Conservation (phyloP, 53 echinoderm and acorn worm species). For the Astropecten irregularis region DNA sequence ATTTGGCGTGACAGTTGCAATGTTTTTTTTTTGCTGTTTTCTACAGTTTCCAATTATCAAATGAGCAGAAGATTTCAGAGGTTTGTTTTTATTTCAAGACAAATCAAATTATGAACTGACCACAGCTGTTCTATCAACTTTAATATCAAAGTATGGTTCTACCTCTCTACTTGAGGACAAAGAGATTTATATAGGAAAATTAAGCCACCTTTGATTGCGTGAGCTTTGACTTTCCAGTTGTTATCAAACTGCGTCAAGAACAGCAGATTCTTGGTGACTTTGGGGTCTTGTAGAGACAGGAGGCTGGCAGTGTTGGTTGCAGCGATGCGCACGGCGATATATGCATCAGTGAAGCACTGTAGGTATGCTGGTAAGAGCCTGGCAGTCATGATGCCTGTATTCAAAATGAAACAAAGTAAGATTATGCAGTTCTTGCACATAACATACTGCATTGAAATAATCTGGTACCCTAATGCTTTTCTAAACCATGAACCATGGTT, state of each 20-base stretch:
- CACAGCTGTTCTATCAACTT: too few species aligned
- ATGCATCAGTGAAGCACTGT: slow-evolving; percentile 88
- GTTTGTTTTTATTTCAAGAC: too few species aligned
- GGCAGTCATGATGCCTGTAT: slow-evolving; percentile 96
- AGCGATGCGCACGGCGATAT: slow-evolving; percentile 90
- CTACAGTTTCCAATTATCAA: too few species aligned
- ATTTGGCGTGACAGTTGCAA: too few species aligned
- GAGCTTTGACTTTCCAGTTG: slow-evolving; percentile 98
- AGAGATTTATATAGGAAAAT: too few species aligned
- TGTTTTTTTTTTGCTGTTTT: too few species aligned
- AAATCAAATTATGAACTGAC: too few species aligned
- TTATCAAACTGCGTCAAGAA: slow-evolving; percentile 96
- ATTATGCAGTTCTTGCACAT: not conserved
- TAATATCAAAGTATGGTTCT: too few species aligned
- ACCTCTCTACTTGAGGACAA: too few species aligned
- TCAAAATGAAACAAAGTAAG: not conserved
- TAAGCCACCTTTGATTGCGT: slow-evolving; percentile 99
- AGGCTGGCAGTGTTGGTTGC: slow-evolving; percentile 88
- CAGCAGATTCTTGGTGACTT: slow-evolving; percentile 83
- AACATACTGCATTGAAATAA: not conserved
- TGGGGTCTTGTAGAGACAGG: slow-evolving; percentile 73
- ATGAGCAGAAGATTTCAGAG: too few species aligned
- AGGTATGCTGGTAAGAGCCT: slow-evolving; percentile 88
- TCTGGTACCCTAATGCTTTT: too few species aligned
- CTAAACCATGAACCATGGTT: too few species aligned